Evolutionary conservation across 2,113 vertebrate genomes (phyloP), one percentile per base, ranked within the genome.

Genomic region (Raja brachyura): DNA sequence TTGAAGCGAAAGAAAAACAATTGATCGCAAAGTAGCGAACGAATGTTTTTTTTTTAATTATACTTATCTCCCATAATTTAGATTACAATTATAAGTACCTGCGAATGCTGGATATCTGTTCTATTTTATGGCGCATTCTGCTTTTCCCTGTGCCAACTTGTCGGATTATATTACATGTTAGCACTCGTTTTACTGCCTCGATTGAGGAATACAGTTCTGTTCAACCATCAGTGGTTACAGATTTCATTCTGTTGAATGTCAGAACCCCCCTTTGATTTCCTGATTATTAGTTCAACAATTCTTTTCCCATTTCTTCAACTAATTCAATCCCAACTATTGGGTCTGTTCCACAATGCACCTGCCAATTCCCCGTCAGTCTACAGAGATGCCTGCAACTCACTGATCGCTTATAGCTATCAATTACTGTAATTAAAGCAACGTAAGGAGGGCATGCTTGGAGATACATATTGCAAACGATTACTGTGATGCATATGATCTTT

Each of bases 211-310:
- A 59, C 56, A 86, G 81, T 59, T 86, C 81, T 86, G 3, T 61
- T 63, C 31, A 88, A 61, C 61, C 63, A 88, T 88, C 59, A 63
- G 83, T 31, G 59, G 63, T 88, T 66, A 1, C 59, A 88, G 83
- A 10, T 61, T 63, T 88, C 11, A 63, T 88, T 88, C 59, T 63
- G 59, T 66, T 63, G 83, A 14, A 33, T 66, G 83, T 88, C 83
- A 31, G n/a, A 88, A 54, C 25, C 63, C 63, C 13, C 56, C 54
- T 66, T 88, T 88, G 59, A 63, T 63, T 88, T 66, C 6, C 59
- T 66, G 83, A 66, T 88, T 88, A 88, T 88, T 61, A 59, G 28
- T 66, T 88, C 83, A 11, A 59, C 81, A 88, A 88, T 63, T 31
- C 39, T 63, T 88, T 88, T 28, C 16, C 16, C 56, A 76, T 76